Conservation (phyloP, 2,113 vertebrate species). For the rat (Rattus norvegicus) region GRCr8 NC_086022.1:177591001-177591500, state of each 20-base stretch:
- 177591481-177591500: background rate
- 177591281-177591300: background rate
- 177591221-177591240: background rate
- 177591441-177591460: background rate
- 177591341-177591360: background rate
- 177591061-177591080: background rate
- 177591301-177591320: slow-evolving; percentile 4
- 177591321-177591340: background rate
- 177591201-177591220: background rate
- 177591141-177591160: background rate
- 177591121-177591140: background rate
- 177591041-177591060: background rate
- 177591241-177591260: background rate
- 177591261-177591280: background rate
- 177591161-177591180: background rate
- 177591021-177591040: background rate
- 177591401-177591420: background rate
- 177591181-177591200: background rate
- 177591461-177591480: background rate
- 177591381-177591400: background rate
- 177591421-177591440: background rate
- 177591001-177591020: background rate
- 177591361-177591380: background rate
- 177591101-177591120: background rate
- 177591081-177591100: background rate